Evolutionary conservation across 2,113 vertebrate species (phyloP).

Genomic region (Sporophila hypoxantha): DNA sequence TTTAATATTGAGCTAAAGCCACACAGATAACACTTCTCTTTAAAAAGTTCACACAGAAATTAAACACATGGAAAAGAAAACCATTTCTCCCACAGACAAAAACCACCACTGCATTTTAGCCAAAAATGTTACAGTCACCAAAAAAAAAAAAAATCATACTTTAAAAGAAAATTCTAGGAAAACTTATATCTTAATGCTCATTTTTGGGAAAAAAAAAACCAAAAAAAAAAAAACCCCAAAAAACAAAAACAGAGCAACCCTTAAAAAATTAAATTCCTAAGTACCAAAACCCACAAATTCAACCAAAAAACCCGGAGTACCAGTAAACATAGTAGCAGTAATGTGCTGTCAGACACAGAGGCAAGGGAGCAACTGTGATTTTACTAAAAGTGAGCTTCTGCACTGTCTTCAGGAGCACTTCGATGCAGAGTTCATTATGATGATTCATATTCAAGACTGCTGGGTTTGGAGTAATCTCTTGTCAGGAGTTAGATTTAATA

Average conservation of each 20-base stretch:
- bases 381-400: not conserved
- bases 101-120: not conserved
- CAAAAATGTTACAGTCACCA: not conserved
- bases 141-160: not conserved
- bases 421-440: not conserved
- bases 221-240: no score
- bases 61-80: not conserved
- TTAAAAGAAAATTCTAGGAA: not conserved
- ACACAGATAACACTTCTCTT: not conserved
- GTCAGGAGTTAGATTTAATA: slow-evolving; percentile 31
- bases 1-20: not conserved
- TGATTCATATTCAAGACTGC: slow-evolving; percentile 37
- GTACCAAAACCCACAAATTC: not conserved
- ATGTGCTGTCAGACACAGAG: not conserved
- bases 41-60: not conserved
- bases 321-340: not conserved
- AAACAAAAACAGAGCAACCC: not conserved
- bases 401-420: not conserved
- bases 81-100: not conserved
- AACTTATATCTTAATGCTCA: not conserved
- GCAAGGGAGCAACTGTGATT: not conserved
- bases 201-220: fast-evolving
- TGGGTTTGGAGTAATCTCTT: slow-evolving; percentile 13
- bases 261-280: not conserved
- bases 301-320: not conserved